Base-by-base conservation (phyloP, 2,888 invertebrate species). In the Hofmannophila pseudospretella region DNA sequence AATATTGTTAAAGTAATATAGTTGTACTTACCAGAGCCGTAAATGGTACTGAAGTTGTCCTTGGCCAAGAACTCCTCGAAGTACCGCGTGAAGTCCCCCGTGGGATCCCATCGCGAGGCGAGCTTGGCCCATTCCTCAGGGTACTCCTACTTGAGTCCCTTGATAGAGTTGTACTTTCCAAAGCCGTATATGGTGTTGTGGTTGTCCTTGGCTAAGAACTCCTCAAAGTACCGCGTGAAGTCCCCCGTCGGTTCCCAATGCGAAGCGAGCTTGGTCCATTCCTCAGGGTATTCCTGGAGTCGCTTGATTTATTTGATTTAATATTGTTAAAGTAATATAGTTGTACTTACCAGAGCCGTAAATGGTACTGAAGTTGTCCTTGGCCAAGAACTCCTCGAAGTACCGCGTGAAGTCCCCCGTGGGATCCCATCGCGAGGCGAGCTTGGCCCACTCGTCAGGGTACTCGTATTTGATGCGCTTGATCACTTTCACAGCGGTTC, bases 161-260 rank as follows among this genome's bases (percentile, higher is more conserved):
- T 88, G 41, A 94, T 91, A n/a, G n/a, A n/a, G n/a, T n/a, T n/a
- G n/a, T n/a, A n/a, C 25, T 67, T 49, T 81, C 81, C 76, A 34
- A 68, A 65, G 34, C 69, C 70, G 35, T 68, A 52, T 3, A 84
- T 81, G 1, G 63, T 65, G 38, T 82, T 84, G 30, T 74, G 84
- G 25, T 59, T 41, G 41, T 84, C 82, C 38, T 81, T 84, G 1
- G 74, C 72, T 0, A 85, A 58, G 46, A 65, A 77, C 45, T 74
- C 77, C 39, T 85, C 85, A 53, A 86, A 86, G 62, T 81, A 86
- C 41, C 81, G 66, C 1, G 87, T 87, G 57, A 86, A 84, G 63
- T 90, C 89, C 0, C 93, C 93, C 7, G 90, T 88, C 2, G 93
- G 93, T 64, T 94, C 94, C 84, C 92, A 94, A 49, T 90, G 90